Conservation (phyloP, 2,797 vertebrate genomes). For the Platyrinchus mystaceus region DNA sequence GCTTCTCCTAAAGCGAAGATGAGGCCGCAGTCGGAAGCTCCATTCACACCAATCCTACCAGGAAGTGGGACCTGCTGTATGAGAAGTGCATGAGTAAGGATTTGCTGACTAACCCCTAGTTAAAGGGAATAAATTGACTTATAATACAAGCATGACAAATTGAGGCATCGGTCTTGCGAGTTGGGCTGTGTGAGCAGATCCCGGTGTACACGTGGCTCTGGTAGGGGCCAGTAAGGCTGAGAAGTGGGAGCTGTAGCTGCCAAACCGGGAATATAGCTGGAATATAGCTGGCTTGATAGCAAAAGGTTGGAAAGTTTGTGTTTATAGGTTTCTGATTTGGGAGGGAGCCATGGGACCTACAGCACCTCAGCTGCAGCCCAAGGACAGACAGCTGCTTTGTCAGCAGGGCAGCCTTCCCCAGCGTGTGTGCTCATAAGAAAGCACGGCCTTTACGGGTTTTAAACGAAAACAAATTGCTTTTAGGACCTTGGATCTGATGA, state of each 20-base stretch:
- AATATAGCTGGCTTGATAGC: not conserved
- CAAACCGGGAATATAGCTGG: not conserved
- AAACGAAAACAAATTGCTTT: constrained; percentile 27
- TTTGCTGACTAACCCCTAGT: constrained; percentile 38
- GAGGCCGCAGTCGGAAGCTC: not conserved
- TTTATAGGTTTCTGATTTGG: not conserved
- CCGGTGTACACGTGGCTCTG: not conserved
- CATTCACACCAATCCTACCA: not conserved
- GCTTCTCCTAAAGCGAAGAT: not conserved
- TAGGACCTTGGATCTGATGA: constrained; percentile 27
- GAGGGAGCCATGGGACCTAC: not conserved
- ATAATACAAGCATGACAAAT: not conserved
- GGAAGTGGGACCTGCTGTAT: not conserved
- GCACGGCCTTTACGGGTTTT: not conserved
- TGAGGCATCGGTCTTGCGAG: constrained; percentile 38
- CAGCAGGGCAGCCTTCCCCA: not conserved
- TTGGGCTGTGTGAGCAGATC: not conserved
- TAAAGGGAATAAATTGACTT: constrained; percentile 42
- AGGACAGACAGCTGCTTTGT: constrained; percentile 11
- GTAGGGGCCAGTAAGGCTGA: not conserved
- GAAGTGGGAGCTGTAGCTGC: not conserved
- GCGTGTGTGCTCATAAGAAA: not conserved
- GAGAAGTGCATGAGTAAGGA: constrained; percentile 4
- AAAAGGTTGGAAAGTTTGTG: not conserved
- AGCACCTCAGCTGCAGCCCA: not conserved